Conservation (phyloP, 2,888 invertebrate genomes). For the Synergus gifuensis region DNA sequence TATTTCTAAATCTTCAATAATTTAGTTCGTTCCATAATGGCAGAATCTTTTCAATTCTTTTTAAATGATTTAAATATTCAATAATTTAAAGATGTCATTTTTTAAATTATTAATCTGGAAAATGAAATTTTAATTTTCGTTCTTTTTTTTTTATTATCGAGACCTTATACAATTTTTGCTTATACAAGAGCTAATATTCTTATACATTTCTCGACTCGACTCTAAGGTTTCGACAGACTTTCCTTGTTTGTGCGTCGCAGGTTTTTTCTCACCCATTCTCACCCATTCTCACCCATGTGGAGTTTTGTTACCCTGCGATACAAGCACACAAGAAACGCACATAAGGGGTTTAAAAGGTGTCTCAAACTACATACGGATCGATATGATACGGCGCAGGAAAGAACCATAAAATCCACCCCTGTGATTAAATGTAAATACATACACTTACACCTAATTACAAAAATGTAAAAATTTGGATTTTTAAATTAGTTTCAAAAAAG, state of each 20-base stretch:
- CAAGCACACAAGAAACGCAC: not conserved
- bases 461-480: not conserved
- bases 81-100: no score
- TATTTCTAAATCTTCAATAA: no score
- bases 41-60: no score
- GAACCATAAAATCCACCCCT: slow-evolving; percentile 9
- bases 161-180: not conserved
- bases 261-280: not conserved
- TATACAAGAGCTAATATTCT: not conserved
- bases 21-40: no score
- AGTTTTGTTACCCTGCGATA: slow-evolving; percentile 17
- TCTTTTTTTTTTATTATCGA: not conserved
- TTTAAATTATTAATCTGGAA: no score
- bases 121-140: not conserved
- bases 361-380: slow-evolving; percentile 57
- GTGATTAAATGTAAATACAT: slow-evolving; percentile 43
- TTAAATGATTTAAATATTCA: no score
- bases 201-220: not conserved
- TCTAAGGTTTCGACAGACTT: slow-evolving; percentile 11
- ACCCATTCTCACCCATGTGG: not conserved
- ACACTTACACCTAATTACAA: not conserved
- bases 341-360: slow-evolving; percentile 53
- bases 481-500: not conserved
- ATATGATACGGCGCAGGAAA: slow-evolving; percentile 59
- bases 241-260: not conserved